Percentiles rank a stretch among this genome's conserved stretches.
phyloP scores from a whole-genome alignment of 2,797 vertebrate genomes.

The Sarcophilus harrisii region DNA sequence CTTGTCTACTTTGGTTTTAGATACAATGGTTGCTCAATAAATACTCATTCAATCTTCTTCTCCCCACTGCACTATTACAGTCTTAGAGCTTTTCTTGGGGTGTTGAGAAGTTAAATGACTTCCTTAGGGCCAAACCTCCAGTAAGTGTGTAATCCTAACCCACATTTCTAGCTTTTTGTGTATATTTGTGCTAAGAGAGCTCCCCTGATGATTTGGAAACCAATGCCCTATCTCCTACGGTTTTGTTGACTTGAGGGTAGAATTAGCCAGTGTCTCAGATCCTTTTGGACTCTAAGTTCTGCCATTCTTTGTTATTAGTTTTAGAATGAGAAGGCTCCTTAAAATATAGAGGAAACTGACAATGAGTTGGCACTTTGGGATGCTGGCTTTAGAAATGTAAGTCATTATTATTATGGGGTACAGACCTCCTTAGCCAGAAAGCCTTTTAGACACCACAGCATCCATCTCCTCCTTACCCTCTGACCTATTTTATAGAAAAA shows the following conservation, averaged over 20 bases:
- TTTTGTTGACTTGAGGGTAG: neutral
- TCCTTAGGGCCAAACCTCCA: neutral
- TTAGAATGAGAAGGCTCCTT: neutral
- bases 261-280: neutral
- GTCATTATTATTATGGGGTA: neutral
- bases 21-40: neutral
- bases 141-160: neutral
- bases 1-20: neutral
- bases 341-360: neutral
- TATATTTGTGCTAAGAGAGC: neutral
- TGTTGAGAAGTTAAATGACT: neutral
- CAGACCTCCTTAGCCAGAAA: neutral
- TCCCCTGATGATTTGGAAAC: fast-evolving
- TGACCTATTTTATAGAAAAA: conserved; percentile 22
- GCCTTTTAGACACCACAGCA: neutral
- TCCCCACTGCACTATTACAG: neutral
- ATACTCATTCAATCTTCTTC: neutral
- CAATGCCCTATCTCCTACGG: neutral
- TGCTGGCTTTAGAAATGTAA: neutral
- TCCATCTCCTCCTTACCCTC: neutral
- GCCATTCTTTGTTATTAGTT: neutral
- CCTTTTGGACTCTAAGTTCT: neutral
- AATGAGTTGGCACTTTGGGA: neutral
- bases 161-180: neutral
- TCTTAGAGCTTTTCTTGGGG: neutral